These are phyloP conservation scores for Esox masquinongy DNA, from an alignment of 2,797 vertebrate genomes.

Conservation along the genomic window DNA sequence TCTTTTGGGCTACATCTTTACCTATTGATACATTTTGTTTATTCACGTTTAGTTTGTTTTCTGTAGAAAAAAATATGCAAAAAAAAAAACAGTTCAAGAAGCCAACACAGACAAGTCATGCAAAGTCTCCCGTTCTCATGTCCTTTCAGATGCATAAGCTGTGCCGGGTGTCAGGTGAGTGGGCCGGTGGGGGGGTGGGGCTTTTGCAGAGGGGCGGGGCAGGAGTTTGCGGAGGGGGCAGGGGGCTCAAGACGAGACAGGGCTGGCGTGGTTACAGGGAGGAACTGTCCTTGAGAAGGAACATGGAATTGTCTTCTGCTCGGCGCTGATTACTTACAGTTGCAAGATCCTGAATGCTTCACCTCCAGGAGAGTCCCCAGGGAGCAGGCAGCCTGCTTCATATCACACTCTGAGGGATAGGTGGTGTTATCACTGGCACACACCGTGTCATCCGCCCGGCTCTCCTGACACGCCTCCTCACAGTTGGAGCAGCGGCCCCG, in stretches of 20 bases:
- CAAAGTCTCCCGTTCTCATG: conserved; percentile 73
- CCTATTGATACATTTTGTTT: conserved; percentile 28
- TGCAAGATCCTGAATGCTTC: conserved; percentile 98
- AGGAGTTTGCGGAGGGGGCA: conserved; percentile 50
- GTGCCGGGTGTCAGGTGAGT: conserved; percentile 54
- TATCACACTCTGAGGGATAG: conserved; percentile 94
- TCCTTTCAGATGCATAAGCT: conserved; percentile 73
- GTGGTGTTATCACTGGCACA: conserved; percentile 98
- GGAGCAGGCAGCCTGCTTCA: conserved; percentile 96
- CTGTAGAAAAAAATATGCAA: conserved; percentile 56
- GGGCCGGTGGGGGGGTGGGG: conserved; percentile 22
- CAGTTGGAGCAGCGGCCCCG: conserved; percentile 92
- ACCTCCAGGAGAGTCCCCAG: conserved; percentile 92
- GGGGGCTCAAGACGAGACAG: conserved; percentile 16
- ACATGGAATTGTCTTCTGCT: conserved; percentile 79
- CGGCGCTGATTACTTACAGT: conserved; percentile 90
- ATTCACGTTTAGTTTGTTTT: conserved; percentile 45
- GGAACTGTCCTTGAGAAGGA: conserved; percentile 64
- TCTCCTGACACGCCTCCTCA: conserved; percentile 87
- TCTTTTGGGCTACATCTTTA: conserved; percentile 38
- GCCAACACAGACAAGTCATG: conserved; percentile 74
- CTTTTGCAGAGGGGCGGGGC: conserved; percentile 21
- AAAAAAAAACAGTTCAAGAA: conserved; percentile 57
- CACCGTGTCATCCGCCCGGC: conserved; percentile 90
- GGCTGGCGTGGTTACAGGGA: conserved; percentile 24